These are phyloP conservation scores for Patella ulyssiponensis DNA, from an alignment of 2,888 invertebrate species.

Conservation along the genomic window DNA sequence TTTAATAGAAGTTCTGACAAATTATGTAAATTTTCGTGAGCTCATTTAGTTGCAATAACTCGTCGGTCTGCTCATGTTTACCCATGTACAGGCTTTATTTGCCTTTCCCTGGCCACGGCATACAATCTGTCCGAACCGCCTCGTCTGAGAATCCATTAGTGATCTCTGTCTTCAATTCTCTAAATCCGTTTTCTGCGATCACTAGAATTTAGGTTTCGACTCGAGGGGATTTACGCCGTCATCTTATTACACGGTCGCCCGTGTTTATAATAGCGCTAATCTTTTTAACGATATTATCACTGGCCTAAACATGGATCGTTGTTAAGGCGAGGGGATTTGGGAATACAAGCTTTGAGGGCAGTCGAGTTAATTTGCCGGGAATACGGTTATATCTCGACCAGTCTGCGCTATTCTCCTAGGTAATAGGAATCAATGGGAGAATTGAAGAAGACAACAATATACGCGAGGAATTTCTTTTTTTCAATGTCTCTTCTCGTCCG, in stretches of 20 bases:
- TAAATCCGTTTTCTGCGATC: constrained; percentile 6
- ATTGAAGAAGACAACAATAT: no score
- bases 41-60: neutral
- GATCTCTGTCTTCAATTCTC: neutral
- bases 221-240: constrained; percentile 6
- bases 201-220: constrained; percentile 9
- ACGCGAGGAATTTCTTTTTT: no score
- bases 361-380: constrained; percentile 18
- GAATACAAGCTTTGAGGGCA: constrained; percentile 11
- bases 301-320: constrained; percentile 1
- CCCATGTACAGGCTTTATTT: constrained; percentile 16
- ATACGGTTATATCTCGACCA: neutral
- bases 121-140: neutral
- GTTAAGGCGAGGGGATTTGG: constrained; percentile 7
- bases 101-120: constrained; percentile 3
- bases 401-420: no score
- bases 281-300: constrained; percentile 24
- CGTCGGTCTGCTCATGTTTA: constrained; percentile 19
- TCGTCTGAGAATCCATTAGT: constrained; percentile 12
- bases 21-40: constrained; percentile 33
- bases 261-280: constrained; percentile 26
- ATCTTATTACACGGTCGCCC: constrained; percentile 24
- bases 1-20: constrained; percentile 28
- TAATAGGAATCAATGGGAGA: no score
- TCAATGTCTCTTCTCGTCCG: no score